Conservation (phyloP, 1,140 invertebrate species). For the Panonychus citri region DNA sequence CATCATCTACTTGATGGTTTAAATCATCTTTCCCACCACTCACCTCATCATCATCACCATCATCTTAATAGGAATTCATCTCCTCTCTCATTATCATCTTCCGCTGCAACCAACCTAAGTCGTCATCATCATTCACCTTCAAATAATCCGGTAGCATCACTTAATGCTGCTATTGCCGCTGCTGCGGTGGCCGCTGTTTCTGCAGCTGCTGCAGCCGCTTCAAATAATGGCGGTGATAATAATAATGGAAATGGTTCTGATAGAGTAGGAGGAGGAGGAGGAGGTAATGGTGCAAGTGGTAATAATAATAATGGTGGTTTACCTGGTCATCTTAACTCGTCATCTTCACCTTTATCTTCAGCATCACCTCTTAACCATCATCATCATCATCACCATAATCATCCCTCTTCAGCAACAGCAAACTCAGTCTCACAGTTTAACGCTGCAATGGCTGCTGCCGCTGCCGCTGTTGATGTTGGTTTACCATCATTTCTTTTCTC, state of each 20-base stretch:
- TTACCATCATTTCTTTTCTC: too few relatives aligned
- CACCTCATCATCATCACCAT: too few relatives aligned
- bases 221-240: neutral
- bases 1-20: too few relatives aligned
- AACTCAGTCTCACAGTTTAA: too few relatives aligned
- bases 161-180: neutral
- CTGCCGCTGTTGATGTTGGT: too few relatives aligned
- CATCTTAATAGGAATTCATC: neutral
- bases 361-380: neutral
- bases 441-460: too few relatives aligned
- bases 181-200: constrained; percentile 1
- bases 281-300: neutral
- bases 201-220: neutral
- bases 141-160: neutral
- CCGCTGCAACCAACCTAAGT: too few relatives aligned
- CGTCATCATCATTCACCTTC: too few relatives aligned
- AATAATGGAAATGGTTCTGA: constrained; percentile 1
- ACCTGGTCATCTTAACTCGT: neutral
- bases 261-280: neutral
- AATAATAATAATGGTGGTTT: neutral
- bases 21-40: too few relatives aligned
- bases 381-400: too few relatives aligned
- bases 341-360: neutral
- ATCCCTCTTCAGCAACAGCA: too few relatives aligned
- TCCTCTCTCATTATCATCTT: neutral